These are phyloP conservation scores for Mactromeris polynyma DNA, from an alignment of 2,888 invertebrate species.

Conservation along the genomic window DNA sequence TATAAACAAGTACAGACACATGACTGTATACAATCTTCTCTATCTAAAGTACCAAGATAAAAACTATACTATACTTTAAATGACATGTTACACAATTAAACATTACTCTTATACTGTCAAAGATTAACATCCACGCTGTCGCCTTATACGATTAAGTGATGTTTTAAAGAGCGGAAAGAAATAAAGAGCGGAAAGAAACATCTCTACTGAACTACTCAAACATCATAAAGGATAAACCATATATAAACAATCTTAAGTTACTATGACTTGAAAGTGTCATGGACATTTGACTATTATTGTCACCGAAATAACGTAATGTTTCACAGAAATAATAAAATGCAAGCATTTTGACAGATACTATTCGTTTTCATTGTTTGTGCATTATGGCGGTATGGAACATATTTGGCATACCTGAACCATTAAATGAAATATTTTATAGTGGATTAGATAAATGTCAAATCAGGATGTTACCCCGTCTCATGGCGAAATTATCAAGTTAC, in stretches of 20 bases:
- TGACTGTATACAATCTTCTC: background rate
- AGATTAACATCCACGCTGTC: background rate
- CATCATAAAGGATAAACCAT: background rate
- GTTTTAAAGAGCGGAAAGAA: background rate
- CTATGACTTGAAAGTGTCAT: background rate
- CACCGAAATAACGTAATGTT: conserved; percentile 11
- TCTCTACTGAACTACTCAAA: background rate
- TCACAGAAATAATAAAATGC: background rate
- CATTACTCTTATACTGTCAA: background rate
- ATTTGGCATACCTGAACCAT: background rate
- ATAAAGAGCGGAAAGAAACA: background rate
- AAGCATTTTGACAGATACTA: background rate
- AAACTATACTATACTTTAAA: background rate
- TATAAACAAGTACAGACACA: background rate
- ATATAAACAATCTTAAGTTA: background rate
- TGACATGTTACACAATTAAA: background rate
- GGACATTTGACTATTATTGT: background rate
- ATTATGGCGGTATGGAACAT: background rate
- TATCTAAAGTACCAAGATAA: background rate
- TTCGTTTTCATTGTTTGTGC: background rate
- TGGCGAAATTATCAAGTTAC: conserved; percentile 6
- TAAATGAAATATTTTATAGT: background rate
- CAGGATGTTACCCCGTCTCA: background rate
- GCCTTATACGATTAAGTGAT: background rate
- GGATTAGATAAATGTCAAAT: background rate